Conservation (phyloP, 2,113 vertebrate genomes). For the Trematocara variabile region DNA sequence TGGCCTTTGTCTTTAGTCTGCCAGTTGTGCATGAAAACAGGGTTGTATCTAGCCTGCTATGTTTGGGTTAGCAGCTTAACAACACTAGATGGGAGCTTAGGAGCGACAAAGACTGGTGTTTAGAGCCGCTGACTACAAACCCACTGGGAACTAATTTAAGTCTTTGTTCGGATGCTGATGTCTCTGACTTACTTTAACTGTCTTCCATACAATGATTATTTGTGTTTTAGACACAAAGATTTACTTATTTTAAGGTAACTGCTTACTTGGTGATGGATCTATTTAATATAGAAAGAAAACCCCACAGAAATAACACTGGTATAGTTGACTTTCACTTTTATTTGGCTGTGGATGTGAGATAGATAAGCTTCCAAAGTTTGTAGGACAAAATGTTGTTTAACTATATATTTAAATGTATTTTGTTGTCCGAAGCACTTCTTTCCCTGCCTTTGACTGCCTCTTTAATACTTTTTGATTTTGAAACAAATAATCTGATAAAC, state of each 20-base stretch:
- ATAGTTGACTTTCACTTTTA: neutral
- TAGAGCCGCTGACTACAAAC: neutral
- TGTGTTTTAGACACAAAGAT: neutral
- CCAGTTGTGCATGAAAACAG: neutral
- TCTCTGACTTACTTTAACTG: neutral
- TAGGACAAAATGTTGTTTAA: neutral
- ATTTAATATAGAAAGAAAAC: neutral
- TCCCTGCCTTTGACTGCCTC: neutral
- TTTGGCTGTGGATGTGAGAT: neutral
- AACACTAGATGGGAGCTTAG: neutral
- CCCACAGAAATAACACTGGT: neutral
- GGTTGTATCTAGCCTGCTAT: neutral
- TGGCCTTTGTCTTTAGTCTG: neutral
- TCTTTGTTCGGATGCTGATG: neutral
- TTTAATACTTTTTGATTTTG: neutral
- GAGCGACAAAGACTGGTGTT: neutral
- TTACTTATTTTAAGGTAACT: neutral
- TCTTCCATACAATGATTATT: neutral
- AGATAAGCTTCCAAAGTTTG: neutral
- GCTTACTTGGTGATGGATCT: neutral
- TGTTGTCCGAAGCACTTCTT: neutral
- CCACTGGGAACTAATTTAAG: neutral
- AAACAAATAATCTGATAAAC: neutral
- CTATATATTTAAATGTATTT: neutral
- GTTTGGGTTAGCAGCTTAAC: neutral